These are phyloP conservation scores for Calephelis perditalis DNA, from an alignment of 2,888 invertebrate species.

Conservation along the genomic window DNA sequence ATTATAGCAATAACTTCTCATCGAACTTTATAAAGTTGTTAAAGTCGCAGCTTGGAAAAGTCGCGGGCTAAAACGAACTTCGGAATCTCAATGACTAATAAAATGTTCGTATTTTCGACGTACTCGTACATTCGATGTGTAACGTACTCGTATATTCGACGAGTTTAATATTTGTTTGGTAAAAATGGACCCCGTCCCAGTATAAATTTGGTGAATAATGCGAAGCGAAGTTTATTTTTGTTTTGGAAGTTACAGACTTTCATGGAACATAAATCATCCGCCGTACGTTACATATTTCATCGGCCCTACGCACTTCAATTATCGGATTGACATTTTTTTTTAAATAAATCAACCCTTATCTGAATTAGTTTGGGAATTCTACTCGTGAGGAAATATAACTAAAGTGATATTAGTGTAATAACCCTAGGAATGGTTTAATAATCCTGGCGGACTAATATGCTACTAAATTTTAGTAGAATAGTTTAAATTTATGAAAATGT, in stretches of 20 bases:
- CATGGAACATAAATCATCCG: conserved; percentile 9
- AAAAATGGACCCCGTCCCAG: conserved; percentile 8
- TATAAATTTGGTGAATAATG: conserved; percentile 13
- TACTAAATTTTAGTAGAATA: too few relatives aligned
- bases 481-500: too few relatives aligned
- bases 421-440: too few relatives aligned
- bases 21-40: conserved; percentile 2
- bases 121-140: conserved; percentile 3
- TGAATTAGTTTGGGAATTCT: neutral
- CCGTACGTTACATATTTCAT: conserved; percentile 9
- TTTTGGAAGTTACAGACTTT: conserved; percentile 11
- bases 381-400: neutral
- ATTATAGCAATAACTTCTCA: neutral
- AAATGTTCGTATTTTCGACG: neutral
- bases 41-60: neutral
- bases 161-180: conserved; percentile 13
- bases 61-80: conserved; percentile 5
- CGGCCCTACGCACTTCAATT: conserved; percentile 2
- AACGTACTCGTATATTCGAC: conserved; percentile 6
- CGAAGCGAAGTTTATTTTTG: conserved; percentile 13
- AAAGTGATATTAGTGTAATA: too few relatives aligned
- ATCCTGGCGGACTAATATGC: too few relatives aligned
- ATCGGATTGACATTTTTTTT: conserved; percentile 5
- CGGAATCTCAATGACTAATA: conserved; percentile 9
- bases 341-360: conserved; percentile 5